Evolutionary conservation across 2,797 vertebrate genomes (phyloP).

Genomic region (Ctenochaetus hawaiiensis): DNA sequence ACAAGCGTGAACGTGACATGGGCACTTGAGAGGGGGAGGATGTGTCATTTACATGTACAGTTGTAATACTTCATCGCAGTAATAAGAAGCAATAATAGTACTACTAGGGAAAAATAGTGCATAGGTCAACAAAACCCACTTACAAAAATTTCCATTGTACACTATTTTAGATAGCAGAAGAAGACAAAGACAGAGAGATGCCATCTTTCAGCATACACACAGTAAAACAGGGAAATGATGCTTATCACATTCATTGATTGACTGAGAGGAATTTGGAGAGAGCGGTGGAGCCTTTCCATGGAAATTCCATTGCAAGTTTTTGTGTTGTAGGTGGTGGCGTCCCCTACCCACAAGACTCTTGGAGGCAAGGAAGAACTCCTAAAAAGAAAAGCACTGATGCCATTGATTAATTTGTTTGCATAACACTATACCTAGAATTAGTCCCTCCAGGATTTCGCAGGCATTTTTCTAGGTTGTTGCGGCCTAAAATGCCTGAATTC

Average conservation of each 20-base stretch:
- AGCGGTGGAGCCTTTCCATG: not conserved
- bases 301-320: not conserved
- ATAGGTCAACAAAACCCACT: not conserved
- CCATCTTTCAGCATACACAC: too few relatives aligned
- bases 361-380: not conserved
- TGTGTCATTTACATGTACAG: not conserved
- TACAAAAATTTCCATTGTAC: not conserved
- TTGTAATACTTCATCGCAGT: not conserved
- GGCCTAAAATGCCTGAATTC: too few relatives aligned
- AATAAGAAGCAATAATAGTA: too few relatives aligned
- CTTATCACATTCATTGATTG: not conserved
- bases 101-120: not conserved
- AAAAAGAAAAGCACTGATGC: not conserved
- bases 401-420: too few relatives aligned
- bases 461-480: too few relatives aligned
- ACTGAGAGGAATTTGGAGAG: not conserved
- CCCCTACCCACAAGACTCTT: constrained; percentile 12
- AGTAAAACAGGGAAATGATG: not conserved
- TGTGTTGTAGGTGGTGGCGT: not conserved
- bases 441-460: too few relatives aligned
- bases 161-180: not conserved
- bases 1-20: not conserved
- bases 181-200: not conserved
- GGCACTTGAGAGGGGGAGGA: too few relatives aligned
- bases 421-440: too few relatives aligned